Evolutionary conservation across 2,888 invertebrate genomes (phyloP).

Genomic region (Lamproptera curius): DNA sequence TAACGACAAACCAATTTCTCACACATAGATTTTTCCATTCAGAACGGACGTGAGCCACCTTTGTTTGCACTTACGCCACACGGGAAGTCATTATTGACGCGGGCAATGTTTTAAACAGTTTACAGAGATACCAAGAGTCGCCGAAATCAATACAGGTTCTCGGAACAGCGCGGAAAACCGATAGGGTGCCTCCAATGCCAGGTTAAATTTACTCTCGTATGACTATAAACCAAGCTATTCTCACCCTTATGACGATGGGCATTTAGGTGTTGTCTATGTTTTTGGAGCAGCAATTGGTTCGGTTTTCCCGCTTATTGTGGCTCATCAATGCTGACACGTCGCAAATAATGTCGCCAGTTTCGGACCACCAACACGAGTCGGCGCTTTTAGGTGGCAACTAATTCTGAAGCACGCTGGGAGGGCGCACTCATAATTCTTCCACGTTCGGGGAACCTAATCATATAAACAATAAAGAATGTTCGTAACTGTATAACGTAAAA

Average conservation of each 20-base stretch:
- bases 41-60: conserved; percentile 29
- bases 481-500: too few relatives aligned
- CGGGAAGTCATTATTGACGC: conserved; percentile 63
- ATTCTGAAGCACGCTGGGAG: conserved; percentile 24
- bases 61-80: conserved; percentile 35
- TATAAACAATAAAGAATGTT: too few relatives aligned
- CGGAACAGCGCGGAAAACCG: conserved; percentile 62
- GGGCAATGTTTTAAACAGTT: conserved; percentile 48
- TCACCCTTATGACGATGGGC: too few relatives aligned
- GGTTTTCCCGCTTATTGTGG: conserved; percentile 41
- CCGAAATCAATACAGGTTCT: conserved; percentile 55
- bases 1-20: neutral
- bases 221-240: too few relatives aligned
- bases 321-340: conserved; percentile 53
- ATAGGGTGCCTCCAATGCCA: conserved; percentile 57
- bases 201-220: too few relatives aligned
- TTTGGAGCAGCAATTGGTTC: conserved; percentile 8
- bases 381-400: conserved; percentile 43
- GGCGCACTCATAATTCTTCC: conserved; percentile 12
- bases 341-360: conserved; percentile 48
- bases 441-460: too few relatives aligned
- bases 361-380: conserved; percentile 43
- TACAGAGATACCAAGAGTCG: conserved; percentile 44
- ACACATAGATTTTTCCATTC: conserved; percentile 13
- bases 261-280: too few relatives aligned